Evolutionary conservation across 2,888 invertebrate genomes (phyloP).

Genomic region (Tetragonisca angustula): DNA sequence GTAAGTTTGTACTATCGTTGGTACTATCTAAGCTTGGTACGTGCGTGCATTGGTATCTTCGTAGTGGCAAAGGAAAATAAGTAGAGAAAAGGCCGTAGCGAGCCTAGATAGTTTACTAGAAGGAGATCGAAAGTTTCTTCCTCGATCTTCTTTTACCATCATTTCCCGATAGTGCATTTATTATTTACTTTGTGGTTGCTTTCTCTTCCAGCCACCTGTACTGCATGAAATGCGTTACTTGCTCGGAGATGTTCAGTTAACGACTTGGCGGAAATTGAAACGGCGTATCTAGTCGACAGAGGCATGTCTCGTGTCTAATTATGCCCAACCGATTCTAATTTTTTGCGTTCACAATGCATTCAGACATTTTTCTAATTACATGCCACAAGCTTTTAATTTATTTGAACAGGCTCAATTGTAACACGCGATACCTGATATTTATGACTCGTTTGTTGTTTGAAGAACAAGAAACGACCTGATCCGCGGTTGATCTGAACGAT

Average conservation of each 20-base stretch:
- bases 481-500: not conserved
- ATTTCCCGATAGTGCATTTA: not conserved
- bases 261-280: not conserved
- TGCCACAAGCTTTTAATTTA: not conserved
- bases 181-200: constrained; percentile 3
- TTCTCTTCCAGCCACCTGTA: not conserved
- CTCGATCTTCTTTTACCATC: not conserved
- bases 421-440: not conserved
- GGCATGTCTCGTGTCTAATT: too few relatives aligned
- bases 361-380: constrained; percentile 6
- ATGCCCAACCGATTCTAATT: too few relatives aligned
- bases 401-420: constrained; percentile 19
- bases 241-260: not conserved
- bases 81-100: not conserved
- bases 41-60: too few relatives aligned
- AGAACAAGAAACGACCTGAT: not conserved
- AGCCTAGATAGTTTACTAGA: not conserved
- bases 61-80: not conserved
- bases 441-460: not conserved
- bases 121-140: not conserved
- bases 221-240: not conserved
- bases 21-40: not conserved
- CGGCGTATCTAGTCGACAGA: not conserved
- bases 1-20: not conserved
- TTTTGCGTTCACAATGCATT: not conserved